Evolutionary conservation across 2,113 vertebrate species (phyloP), one percentile per base, ranked within the genome.

Genomic region (Phrynosoma platyrhinos): DNA sequence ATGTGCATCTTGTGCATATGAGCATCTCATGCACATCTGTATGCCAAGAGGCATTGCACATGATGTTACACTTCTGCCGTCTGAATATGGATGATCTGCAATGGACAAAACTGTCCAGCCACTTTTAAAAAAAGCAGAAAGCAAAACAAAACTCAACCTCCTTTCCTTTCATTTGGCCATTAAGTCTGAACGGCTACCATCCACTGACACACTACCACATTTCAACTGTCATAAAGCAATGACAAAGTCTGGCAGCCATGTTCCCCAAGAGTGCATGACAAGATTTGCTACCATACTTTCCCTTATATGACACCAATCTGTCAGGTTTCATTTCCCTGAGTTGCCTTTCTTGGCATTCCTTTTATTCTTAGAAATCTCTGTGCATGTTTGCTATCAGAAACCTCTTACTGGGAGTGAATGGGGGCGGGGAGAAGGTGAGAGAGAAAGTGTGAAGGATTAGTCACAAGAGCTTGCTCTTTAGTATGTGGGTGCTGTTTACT

Each of bases 231-330:
- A 55, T 81, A 40, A 77, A 89, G 0, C 25, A 86, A 64, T 64
- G 79, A 0, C 47, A 89, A 1, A 0, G 76, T 84, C 66, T 75
- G 77, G 66, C 14, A 84, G 30, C 23, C 68, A 84, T 84, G 10
- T 0, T 58, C 16, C 8, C 12, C 74, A 79, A 27, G 12, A 72
- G 76, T 88, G 53, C 3, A 0, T 7, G 40, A 10, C 55, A 64
- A 2, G 81, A 42, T 83, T 82, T 88, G 72, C 80, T 93, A 88
- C 79, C 14, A 5, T 85, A 85, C 89, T 86, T 90, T 86, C 86
- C 94, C 87, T 75, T 93, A 87, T 0, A 36, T 95, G 94, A 92
- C 94, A 96, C 91, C 90, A 93, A 96, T 95, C 90, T 93, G 93
- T 95, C 93, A 90, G 74, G 86, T 91, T 66, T 36, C 82, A 64